Evolutionary conservation across 2,888 invertebrate species (phyloP), one percentile per base, ranked within the genome.

Genomic region (Nomada hirtipes): DNA sequence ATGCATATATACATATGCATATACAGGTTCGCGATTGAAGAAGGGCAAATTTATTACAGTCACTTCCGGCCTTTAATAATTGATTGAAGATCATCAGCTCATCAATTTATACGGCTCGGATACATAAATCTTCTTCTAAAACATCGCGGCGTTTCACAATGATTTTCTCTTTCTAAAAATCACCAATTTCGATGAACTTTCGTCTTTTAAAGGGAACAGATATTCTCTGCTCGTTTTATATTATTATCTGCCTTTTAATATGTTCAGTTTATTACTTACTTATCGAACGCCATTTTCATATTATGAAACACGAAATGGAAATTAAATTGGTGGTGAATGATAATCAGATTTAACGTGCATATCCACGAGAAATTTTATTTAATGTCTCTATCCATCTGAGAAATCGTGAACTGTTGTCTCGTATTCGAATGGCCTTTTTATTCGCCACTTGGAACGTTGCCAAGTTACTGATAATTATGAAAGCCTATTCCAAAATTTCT

Each of bases 161-260:
- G n/a, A 83, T 83, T 86, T 87, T 88, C 85, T 84, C 87, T 79
- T 88, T 73, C 76, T 83, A 83, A 83, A 86, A 83, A 76, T 76
- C 73, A 53, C 60, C 59, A 81, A 74, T 70, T 68, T 67, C 23
- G 52, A 67, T 44, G 29, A 71, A 75, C 86, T 81, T 76, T 78
- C 80, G 60, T 52, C 64, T 52, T 15, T 42, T 53, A 53, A 67
- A 9, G 20, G 52, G 26, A 52, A 36, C 2, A 59, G 59, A 50
- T 36, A n/a, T 50, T 9, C 29, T 55, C 67, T 29, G 53, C 71
- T 55, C 69, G 15, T 53, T 82, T 84, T 73, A 61, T 65, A 20
- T 75, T 79, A 85, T 85, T 82, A 79, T n/a, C 52, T 52, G 15
- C 11, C 23, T 57, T 47, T 55, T 50, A 29, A 57, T 11, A 2